Evolutionary conservation across 2,797 vertebrate genomes (phyloP), one percentile per base, ranked within the genome.

Genomic region (Artibeus lituratus): DNA sequence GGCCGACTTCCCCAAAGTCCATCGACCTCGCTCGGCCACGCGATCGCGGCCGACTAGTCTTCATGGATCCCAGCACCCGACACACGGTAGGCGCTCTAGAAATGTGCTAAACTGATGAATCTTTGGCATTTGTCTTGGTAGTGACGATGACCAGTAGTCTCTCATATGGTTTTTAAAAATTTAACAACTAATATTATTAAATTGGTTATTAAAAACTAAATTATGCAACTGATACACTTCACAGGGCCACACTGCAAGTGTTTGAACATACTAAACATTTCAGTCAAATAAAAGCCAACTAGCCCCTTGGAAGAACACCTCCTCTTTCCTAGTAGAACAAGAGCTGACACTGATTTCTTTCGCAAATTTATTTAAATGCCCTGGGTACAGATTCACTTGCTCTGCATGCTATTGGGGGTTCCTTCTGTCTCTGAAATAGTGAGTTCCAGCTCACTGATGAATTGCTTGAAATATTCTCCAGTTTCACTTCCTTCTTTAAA

Each of bases 321-420:
- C 87, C 55, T 94, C 96, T 70, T 94, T 86, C 47, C 86, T 86
- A 69, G 44, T 39, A 51, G 93, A 95, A 95, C 65, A 84, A 87
- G 91, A 90, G 53, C 74, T 70, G 89, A 96, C 89, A 70, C 21
- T 78, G 77, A 96, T 91, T 84, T 82, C 94, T 94, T 91, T n/a
- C 87, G 83, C 65, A 85, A 94, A 94, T 94, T 78, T 90, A 91
- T 95, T 91, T 67, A 96, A 94, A 95, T 57, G 39, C 94, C 77
- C 90, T 95, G 90, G 92, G 69, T 91, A 80, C 74, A 95, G 72
- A 96, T 93, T 90, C 94, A 90, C 92, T 85, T 82, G 69, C 51
- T 94, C 78, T 69, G 49, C 32, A 24, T 77, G 91, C 70, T 92
- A 62, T 44, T 88, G 53, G 94, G 65, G 83, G 51, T 72, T 94